These are phyloP conservation scores for Drosophila tani DNA, from an alignment of 1,140 invertebrate species.

Conservation along the genomic window DNA sequence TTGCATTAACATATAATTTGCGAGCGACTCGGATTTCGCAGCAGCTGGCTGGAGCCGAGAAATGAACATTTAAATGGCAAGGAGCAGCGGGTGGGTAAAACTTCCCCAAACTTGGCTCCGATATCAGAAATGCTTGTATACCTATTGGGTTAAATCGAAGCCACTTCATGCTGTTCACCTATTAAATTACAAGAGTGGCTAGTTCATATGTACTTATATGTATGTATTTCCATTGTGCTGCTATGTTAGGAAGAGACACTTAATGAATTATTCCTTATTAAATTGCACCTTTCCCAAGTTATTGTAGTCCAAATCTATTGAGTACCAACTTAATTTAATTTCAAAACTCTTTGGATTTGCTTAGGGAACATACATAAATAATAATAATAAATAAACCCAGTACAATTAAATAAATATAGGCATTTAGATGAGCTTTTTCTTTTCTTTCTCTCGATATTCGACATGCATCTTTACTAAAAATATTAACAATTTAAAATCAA, in stretches of 20 bases:
- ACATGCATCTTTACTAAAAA: too few relatives aligned
- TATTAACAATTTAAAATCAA: too few relatives aligned
- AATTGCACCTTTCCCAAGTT: background rate
- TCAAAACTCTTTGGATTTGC: background rate
- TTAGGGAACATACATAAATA: background rate
- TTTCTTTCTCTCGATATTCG: too few relatives aligned
- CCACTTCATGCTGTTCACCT: background rate
- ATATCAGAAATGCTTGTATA: constrained; percentile 2
- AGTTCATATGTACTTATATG: background rate
- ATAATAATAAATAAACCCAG: background rate
- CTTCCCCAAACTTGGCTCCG: background rate
- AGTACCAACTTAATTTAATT: background rate
- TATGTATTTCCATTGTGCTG: background rate
- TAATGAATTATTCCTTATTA: constrained; percentile 13
- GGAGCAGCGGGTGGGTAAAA: background rate
- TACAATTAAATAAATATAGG: background rate
- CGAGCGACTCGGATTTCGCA: constrained; percentile 65
- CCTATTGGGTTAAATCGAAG: constrained; percentile 25
- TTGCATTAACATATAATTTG: constrained; percentile 84
- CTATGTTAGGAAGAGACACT: background rate
- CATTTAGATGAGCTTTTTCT: background rate
- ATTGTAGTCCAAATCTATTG: background rate
- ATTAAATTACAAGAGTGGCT: constrained; percentile 1
- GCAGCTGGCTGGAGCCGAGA: constrained; percentile 38
- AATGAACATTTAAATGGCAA: constrained; percentile 53